Base-by-base conservation (phyloP, 2,113 vertebrate genomes). In the Lichenostomus cassidix region DNA sequence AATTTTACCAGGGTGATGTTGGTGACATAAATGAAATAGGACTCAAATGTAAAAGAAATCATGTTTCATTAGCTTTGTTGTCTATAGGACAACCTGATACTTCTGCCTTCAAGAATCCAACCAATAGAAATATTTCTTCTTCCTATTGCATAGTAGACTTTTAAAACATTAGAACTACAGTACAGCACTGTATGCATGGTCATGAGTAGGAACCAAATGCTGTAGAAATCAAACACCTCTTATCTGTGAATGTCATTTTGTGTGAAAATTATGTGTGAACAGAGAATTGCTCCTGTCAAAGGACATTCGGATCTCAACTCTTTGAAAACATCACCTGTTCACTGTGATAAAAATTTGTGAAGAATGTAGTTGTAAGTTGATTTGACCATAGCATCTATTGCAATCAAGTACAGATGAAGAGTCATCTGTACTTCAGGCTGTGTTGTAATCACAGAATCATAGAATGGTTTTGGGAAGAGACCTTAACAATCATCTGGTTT, bases 181-280 rank as follows among this genome's bases (percentile, higher is more conserved):
- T 49, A 64, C 18, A 64, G 11, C 28, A 64, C 67, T 69, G 5
- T 69, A 35, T 80, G n/a, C 20, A 58, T 27, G 31, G 20, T 44
- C 22, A 24, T 21, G 53, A 69, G 41, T 21, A 67, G 42, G 29
- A 90, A 73, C 52, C 29, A 69, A 69, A 28, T 19, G 29, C 56
- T 84, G n/a, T 21, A 94, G 52, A 92, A 93, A 89, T 94, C 39
- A 87, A 89, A 81, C 37, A 63, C 16, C n/a, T 29, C 31, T 90
- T 37, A 70, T 74, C 68, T 53, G 44, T 85, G 74, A 79, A 76
- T 87, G 88, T 50, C 9, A 62, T 75, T 91, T 80, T 79, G 27
- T 69, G 69, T 49, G 53, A 87, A 95, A 84, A 91, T 82, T 82
- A 60, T 39, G 15, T 71, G 46, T 89, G 58, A 74, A 85, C 44